These are phyloP conservation scores for Cercocebus atys DNA, from an alignment of 2,113 vertebrate genomes.

Conservation along the genomic window DNA sequence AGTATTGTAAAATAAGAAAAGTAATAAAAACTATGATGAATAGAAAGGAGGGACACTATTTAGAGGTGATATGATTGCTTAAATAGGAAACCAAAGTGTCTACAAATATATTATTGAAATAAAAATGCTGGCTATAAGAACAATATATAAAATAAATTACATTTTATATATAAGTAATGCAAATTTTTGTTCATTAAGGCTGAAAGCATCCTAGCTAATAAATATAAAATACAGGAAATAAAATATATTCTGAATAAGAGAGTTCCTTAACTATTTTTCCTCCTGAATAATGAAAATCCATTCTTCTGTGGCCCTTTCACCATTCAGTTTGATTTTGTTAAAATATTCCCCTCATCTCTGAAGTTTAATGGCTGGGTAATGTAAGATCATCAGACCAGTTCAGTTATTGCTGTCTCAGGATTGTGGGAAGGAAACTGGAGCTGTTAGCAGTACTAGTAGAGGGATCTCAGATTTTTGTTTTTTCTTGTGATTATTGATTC, in stretches of 20 bases:
- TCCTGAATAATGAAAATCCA: background rate
- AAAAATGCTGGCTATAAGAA: background rate
- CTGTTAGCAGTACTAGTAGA: background rate
- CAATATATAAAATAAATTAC: background rate
- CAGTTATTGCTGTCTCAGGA: background rate
- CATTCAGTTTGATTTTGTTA: background rate
- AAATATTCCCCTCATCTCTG: background rate
- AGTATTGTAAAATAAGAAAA: background rate
- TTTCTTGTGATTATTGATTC: background rate
- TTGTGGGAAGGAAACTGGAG: background rate
- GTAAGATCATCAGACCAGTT: background rate
- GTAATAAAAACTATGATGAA: background rate
- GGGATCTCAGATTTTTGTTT: background rate
- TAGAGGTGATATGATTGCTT: background rate
- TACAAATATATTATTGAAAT: background rate
- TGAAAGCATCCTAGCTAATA: background rate
- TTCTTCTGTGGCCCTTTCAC: background rate
- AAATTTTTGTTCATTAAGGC: background rate
- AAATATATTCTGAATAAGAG: background rate
- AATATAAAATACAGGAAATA: background rate
- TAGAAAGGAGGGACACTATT: background rate
- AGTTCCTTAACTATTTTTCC: background rate
- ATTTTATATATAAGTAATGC: background rate
- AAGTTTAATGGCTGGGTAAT: background rate
- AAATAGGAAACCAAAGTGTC: background rate